Percentiles rank a stretch among this genome's conserved stretches.
These are phyloP conservation scores for Myotis vivesi DNA, from an alignment of 2,797 vertebrate species.

Conservation along the genomic window DNA sequence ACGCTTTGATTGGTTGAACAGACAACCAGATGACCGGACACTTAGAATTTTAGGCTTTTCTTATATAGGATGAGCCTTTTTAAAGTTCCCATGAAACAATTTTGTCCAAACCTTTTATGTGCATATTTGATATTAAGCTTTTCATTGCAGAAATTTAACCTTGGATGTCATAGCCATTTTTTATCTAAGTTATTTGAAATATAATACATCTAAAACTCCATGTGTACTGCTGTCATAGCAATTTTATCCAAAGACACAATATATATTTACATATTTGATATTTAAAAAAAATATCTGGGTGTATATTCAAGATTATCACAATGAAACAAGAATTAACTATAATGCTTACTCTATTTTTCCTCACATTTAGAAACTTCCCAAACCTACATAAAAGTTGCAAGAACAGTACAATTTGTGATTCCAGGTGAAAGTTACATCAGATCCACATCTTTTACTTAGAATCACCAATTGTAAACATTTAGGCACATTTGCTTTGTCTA, in stretches of 20 bases:
- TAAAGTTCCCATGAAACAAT: background rate
- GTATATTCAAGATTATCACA: background rate
- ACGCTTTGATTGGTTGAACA: too few species aligned
- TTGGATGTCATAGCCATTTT: background rate
- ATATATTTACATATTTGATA: background rate
- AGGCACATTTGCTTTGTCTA: background rate
- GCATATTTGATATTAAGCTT: background rate
- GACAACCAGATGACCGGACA: accelerated
- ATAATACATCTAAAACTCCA: background rate
- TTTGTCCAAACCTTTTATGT: background rate
- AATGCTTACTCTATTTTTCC: background rate
- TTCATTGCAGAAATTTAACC: background rate
- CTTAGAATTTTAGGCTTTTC: too few species aligned
- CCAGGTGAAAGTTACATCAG: background rate
- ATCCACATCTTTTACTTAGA: background rate
- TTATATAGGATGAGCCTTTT: background rate
- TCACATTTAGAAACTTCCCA: background rate
- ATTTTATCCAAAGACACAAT: background rate
- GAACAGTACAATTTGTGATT: background rate
- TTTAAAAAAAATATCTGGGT: background rate
- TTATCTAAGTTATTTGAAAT: background rate
- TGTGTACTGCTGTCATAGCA: accelerated
- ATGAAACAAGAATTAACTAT: background rate
- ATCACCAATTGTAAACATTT: background rate
- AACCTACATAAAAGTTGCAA: background rate